phyloP scores from a whole-genome alignment of 2,113 vertebrate genomes.

The Callionymus lyra region DNA sequence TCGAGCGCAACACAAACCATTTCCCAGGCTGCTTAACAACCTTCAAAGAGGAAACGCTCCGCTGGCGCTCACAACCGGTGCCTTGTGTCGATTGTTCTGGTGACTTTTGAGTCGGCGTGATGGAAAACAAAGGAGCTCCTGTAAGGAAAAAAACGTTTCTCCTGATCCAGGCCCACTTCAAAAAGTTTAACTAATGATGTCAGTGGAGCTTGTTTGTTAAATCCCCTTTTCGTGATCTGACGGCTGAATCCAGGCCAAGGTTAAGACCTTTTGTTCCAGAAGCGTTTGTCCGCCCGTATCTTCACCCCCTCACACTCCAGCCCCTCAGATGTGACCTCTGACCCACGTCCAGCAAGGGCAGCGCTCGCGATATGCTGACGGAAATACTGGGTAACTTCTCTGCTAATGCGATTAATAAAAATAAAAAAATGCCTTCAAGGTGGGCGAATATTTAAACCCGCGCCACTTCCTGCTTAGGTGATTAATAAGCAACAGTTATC shows the following conservation, averaged over 20 bases:
- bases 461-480: not conserved
- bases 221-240: constrained; percentile 5
- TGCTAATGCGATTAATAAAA: constrained; percentile 13
- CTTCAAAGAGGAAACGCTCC: too few species aligned
- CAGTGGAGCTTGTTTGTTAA: constrained; percentile 15
- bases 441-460: constrained; percentile 18
- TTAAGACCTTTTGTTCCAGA: constrained; percentile 39
- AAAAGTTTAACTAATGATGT: constrained; percentile 14
- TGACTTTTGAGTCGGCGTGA: too few species aligned
- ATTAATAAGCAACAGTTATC: constrained; percentile 12
- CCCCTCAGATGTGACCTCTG: not conserved
- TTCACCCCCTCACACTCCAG: constrained; percentile 2
- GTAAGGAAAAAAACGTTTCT: too few species aligned
- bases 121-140: too few species aligned
- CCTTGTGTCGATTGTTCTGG: too few species aligned
- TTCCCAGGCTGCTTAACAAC: too few species aligned
- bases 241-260: constrained; percentile 16
- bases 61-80: too few species aligned
- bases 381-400: not conserved
- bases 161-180: too few species aligned
- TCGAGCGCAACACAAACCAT: too few species aligned
- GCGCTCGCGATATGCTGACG: not conserved
- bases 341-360: not conserved
- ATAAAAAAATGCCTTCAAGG: constrained; percentile 12
- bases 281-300: constrained; percentile 14